phyloP scores from a whole-genome alignment of 2,113 vertebrate species.

The Carassius auratus region DNA sequence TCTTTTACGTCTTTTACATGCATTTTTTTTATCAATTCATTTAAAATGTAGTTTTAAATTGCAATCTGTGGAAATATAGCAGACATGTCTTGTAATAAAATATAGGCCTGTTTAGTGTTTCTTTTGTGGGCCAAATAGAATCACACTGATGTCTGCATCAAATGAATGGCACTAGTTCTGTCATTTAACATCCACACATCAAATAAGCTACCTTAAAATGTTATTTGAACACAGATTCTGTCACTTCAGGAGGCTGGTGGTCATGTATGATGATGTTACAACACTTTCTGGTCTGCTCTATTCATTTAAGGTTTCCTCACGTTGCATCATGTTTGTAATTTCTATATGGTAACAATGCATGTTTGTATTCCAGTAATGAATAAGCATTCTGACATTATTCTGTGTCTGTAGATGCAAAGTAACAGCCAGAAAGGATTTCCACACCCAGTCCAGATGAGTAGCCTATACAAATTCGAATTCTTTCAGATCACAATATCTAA shows the following conservation, averaged over 20 bases:
- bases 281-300: neutral
- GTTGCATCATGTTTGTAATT: neutral
- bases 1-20: neutral
- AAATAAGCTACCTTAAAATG: neutral
- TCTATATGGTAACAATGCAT: neutral
- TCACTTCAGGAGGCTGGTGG: slow-evolving; percentile 3
- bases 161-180: neutral
- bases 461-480: neutral
- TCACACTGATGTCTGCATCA: neutral
- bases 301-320: neutral
- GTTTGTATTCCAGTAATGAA: neutral
- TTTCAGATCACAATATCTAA: neutral
- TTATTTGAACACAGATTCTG: neutral
- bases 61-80: neutral
- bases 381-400: neutral
- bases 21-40: neutral
- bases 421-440: neutral
- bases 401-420: neutral
- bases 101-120: neutral
- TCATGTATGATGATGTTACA: neutral
- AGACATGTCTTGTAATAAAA: neutral
- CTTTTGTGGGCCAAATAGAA: neutral
- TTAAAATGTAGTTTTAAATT: neutral
- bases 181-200: neutral
- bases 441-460: neutral